phyloP scores from a whole-genome alignment of 2,888 invertebrate genomes.

The Meteorus cinctellus region DNA sequence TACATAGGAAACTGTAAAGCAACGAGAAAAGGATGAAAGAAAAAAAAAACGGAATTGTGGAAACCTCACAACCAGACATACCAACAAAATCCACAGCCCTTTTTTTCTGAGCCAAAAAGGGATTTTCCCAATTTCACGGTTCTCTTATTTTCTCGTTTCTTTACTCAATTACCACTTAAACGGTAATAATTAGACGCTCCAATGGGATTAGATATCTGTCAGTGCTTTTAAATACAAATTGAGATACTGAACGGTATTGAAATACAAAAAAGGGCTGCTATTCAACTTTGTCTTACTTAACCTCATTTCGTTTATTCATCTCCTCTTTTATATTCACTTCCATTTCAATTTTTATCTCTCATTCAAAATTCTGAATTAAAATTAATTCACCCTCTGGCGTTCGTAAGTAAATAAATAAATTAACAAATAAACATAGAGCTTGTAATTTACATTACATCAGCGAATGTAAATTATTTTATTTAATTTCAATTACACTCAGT shows the following conservation, averaged over 20 bases:
- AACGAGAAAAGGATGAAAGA: too few species aligned
- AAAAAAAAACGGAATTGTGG: not conserved
- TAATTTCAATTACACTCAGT: too few species aligned
- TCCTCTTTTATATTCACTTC: not conserved
- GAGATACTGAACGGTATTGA: conserved; percentile 43
- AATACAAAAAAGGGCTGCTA: conserved; percentile 11
- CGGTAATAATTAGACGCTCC: conserved; percentile 69
- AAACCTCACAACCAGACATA: not conserved
- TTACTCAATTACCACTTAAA: conserved; percentile 69
- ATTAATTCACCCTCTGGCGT: not conserved
- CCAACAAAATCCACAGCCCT: not conserved
- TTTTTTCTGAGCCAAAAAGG: conserved; percentile 31
- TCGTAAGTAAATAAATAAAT: not conserved
- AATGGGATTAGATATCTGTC: not conserved
- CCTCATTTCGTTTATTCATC: not conserved
- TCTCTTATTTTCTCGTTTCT: conserved; percentile 59
- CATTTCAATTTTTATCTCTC: not conserved
- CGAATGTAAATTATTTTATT: too few species aligned
- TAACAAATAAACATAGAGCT: too few species aligned
- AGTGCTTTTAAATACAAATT: not conserved
- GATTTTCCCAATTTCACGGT: conserved; percentile 70
- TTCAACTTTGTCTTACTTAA: conserved; percentile 18
- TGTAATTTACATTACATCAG: too few species aligned
- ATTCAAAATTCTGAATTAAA: not conserved
- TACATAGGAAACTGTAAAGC: not conserved